Evolutionary conservation across 2,113 vertebrate genomes (phyloP), one percentile per base, ranked within the genome.

Genomic region (Tinamus guttatus): DNA sequence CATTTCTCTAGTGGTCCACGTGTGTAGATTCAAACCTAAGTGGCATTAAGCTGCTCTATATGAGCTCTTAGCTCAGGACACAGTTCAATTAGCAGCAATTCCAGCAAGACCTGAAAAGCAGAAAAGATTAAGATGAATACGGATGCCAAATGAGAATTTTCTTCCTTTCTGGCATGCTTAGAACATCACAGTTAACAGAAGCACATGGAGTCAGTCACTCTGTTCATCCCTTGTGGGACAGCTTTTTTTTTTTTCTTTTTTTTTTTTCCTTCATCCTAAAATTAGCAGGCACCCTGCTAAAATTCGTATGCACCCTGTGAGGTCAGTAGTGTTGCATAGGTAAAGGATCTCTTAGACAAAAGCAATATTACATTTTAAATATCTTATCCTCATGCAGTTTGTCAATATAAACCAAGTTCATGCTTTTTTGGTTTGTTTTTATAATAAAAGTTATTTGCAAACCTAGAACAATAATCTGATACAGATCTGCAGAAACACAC

Each of bases 71-170:
- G 98, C 97, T 99, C 99, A 86, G 99, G 99, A 96, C 98, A 99
- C 82, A 99, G 96, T 94, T 99, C 99, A 89, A 97, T 98, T 63
- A 99, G 98, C 96, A 99, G 97, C 98, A 99, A 98, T 98, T 99
- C 99, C 98, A 99, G 98, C 97, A 99, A 96, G 45, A 99, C 98
- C 99, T 99, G 92, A 63, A 94, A 89, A 85, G 67, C 49, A 83
- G 75, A 86, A 40, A 32, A 81, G 49, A 63, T 5, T 13, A 60
- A 34, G 38, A 25, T 93, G 32, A 81, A 34, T 6, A 2, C 12
- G 45, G 22, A 41, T 36, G 11, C 27, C 69, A 69, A 41, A 62
- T 3, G 5, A 76, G 18, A 81, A 20, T 43, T 68, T 11, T 11
- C 38, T 49, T 9, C 25, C 17, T 49, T 93, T 70, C 51, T 81